Conservation (phyloP, 2,797 vertebrate species). For the Myotis planiceps region DNA sequence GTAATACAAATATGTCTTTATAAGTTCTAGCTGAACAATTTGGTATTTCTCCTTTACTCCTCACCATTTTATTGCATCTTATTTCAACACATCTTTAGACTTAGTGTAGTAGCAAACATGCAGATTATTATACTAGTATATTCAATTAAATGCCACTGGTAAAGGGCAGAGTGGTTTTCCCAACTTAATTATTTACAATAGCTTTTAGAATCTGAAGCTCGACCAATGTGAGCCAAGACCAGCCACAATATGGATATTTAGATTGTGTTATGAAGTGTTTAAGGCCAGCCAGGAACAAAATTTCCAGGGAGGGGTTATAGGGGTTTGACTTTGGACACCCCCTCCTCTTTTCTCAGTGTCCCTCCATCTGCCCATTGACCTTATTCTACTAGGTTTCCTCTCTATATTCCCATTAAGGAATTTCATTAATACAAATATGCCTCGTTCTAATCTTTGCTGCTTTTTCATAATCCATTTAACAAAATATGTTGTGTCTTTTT, state of each 20-base stretch:
- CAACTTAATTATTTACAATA: conserved; percentile 42
- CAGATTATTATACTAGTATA: not conserved
- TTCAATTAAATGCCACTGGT: conserved; percentile 8
- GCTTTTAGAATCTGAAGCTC: conserved; percentile 22
- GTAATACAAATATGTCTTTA: not conserved
- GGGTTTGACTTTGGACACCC: not conserved
- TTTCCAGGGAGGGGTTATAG: not conserved
- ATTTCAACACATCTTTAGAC: not conserved
- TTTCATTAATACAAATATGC: not conserved
- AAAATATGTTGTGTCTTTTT: not conserved
- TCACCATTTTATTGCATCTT: not conserved
- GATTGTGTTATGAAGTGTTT: not conserved
- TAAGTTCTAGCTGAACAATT: not conserved
- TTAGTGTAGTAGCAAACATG: not conserved
- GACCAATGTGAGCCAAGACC: not conserved
- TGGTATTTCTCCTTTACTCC: not conserved
- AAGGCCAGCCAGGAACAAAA: not conserved
- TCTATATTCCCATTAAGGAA: not conserved
- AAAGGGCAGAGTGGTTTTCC: conserved; percentile 7
- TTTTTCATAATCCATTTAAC: not conserved
- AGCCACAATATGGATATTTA: not conserved
- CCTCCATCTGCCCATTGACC: not conserved
- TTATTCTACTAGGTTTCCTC: not conserved
- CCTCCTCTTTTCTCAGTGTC: not conserved
- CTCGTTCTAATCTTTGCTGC: not conserved